Evolutionary conservation across 2,888 invertebrate species (phyloP).

Genomic region (Luperina nickerlii): DNA sequence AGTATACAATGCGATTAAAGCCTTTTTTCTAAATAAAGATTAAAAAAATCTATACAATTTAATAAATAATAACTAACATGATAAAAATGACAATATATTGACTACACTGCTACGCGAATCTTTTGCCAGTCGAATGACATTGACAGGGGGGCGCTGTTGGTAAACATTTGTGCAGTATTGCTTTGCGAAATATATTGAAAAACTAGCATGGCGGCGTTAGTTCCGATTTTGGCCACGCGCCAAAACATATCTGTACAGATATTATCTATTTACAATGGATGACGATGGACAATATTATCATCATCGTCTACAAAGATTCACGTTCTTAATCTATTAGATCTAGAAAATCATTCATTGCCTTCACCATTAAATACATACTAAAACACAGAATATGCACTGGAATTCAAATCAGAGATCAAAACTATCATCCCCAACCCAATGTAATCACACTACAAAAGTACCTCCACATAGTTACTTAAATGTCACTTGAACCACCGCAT

Average conservation of each 20-base stretch:
- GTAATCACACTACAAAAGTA: background rate
- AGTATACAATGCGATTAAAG: too few species aligned
- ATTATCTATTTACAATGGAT: slow-evolving; percentile 25
- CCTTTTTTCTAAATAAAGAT: too few species aligned
- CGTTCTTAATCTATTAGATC: background rate
- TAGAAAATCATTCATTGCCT: background rate
- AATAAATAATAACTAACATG: slow-evolving; percentile 32
- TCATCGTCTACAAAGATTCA: background rate
- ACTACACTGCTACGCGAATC: background rate
- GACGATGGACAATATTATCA: background rate
- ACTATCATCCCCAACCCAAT: background rate
- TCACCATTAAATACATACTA: slow-evolving; percentile 20
- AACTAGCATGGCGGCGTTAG: background rate
- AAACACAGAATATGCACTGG: background rate
- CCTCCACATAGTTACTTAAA: background rate
- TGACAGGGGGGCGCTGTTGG: background rate
- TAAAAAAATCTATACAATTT: background rate
- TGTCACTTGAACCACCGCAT: background rate
- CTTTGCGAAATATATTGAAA: background rate
- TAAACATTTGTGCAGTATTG: background rate
- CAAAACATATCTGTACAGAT: background rate
- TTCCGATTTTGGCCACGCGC: background rate
- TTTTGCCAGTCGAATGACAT: background rate
- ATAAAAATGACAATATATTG: background rate
- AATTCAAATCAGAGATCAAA: slow-evolving; percentile 9